Base-by-base conservation (phyloP, 2,797 vertebrate species). In the Myiotriccus ornatus region DNA sequence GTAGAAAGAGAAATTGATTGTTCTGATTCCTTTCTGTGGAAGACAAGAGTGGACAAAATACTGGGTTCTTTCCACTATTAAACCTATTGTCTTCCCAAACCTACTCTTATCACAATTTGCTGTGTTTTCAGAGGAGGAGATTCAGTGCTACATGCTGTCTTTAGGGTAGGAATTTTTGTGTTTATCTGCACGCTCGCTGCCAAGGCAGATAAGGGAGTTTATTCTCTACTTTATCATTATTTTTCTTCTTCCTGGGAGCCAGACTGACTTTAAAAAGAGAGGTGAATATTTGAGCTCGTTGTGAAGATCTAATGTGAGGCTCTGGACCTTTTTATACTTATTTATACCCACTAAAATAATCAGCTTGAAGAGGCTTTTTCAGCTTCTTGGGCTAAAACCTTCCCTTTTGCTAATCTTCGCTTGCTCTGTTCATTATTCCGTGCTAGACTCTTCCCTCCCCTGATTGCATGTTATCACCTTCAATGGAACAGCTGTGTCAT, bases 401-500 rank as follows among this genome's bases (percentile, higher is more conserved):
- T 76, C 18, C 37, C 25, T 30, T 75, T 80, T 69, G 5, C 53
- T 77, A 68, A 63, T 60, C 46, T 46, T 89, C 10, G 1, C 84
- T 68, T 64, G 77, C 67, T 87, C 78, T 94, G 83, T 95, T 96
- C 95, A 63, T 94, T 94, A 88, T 94, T 93, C 79, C 1, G 22
- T 18, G 94, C 90, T 85, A 96, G 94, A 76, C 81, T 93, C 81
- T 89, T 93, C 84, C 88, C 84, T 93, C 74, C 86, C 70, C 87
- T 97, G 95, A 96, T 82, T 93, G 71, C 87, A 80, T 28, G 92
- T 96, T 95, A 93, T 93, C 97, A 97, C 96, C 95, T 97, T 96
- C 95, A 83, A 52, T 93, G 85, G 96, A 97, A 95, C 95, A 97
- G 95, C 96, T 97, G 96, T 96, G 96, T 96, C 95, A 97, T 89